Conservation (phyloP, 2,797 vertebrate species). For the Agapornis canus region DNA sequence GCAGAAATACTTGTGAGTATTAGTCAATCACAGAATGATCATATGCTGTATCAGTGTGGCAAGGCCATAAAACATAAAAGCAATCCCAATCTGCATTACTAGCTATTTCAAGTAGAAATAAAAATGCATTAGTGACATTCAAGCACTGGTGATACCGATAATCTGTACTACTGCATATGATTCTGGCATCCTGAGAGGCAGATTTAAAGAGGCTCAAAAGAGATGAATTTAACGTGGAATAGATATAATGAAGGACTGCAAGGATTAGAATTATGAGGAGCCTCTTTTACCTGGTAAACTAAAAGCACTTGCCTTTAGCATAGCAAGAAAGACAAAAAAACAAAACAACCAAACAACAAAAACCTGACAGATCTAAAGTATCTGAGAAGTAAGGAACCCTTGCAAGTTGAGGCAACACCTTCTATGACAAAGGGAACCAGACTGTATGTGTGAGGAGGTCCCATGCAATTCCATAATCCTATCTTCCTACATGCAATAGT, state of each 20-base stretch:
- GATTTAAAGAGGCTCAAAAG: neutral
- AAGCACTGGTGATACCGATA: neutral
- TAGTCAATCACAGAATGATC: neutral
- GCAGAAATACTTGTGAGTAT: neutral
- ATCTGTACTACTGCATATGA: neutral
- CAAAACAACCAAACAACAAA: neutral
- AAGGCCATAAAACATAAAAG: neutral
- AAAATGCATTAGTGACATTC: neutral
- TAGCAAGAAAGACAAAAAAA: neutral
- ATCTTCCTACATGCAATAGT: neutral
- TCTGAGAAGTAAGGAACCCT: neutral
- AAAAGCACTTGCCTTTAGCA: neutral
- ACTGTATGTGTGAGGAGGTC: neutral
- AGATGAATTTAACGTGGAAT: neutral
- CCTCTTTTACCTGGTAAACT: neutral
- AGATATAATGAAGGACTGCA: neutral
- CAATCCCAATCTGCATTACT: neutral
- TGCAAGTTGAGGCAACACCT: neutral
- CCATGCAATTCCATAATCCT: neutral
- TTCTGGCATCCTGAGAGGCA: neutral
- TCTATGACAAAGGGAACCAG: neutral
- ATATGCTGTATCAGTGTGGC: neutral
- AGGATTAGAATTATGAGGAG: neutral
- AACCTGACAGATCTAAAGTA: neutral
- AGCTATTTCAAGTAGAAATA: neutral